Evolutionary conservation across 2,888 invertebrate species (phyloP).

Genomic region (Mantis religiosa): DNA sequence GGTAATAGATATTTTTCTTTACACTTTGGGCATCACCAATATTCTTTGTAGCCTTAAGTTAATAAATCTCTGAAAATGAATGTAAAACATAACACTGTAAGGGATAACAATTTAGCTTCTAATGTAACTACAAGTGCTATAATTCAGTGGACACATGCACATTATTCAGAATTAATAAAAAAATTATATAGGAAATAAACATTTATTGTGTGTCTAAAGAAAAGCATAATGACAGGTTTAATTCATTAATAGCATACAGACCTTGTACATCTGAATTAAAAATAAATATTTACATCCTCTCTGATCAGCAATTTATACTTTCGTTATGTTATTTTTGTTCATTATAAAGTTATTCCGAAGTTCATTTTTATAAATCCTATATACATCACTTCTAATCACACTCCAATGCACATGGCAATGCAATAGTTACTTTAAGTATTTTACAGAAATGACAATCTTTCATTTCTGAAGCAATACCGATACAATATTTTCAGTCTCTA

Average conservation of each 20-base stretch:
- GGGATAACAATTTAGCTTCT: too few relatives aligned
- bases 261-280: background rate
- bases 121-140: too few relatives aligned
- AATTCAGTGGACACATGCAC: too few relatives aligned
- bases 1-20: too few relatives aligned
- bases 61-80: too few relatives aligned
- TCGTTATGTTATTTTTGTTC: background rate
- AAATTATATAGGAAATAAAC: too few relatives aligned
- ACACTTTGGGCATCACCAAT: too few relatives aligned
- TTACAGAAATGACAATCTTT: background rate
- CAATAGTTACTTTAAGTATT: background rate
- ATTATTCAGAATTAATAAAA: too few relatives aligned
- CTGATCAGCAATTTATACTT: background rate
- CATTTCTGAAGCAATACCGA: background rate
- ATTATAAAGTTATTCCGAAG: background rate
- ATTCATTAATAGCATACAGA: background rate
- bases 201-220: too few relatives aligned
- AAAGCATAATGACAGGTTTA: background rate
- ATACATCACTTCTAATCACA: background rate
- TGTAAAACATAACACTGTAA: too few relatives aligned
- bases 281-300: background rate
- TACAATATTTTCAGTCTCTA: background rate
- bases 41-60: too few relatives aligned
- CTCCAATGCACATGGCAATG: background rate
- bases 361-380: background rate